Base-by-base conservation (phyloP, 37 sponge, comb jelly and placozoan genomes). In the Ianthella basta region DNA sequence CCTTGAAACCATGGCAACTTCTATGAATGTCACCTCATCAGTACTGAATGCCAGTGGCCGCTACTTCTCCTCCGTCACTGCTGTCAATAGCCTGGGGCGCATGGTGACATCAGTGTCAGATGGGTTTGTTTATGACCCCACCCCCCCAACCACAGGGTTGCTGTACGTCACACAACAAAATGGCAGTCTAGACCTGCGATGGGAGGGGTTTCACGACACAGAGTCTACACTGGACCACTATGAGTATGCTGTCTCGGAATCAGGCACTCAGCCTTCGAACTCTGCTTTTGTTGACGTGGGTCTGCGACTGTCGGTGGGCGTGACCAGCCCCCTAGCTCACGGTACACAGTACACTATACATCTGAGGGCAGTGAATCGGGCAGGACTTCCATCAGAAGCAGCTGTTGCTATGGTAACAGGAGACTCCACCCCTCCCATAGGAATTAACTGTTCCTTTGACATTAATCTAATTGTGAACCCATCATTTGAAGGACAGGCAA, bases 201-300 rank as follows among this genome's bases (percentile, higher is more conserved):
- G 89, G 89, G 79, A 56, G 37, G 95, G 92, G 15, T 94, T 94
- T 79, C 72, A 79, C 68, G 92, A 91, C 61, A 79, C 89, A 24
- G 77, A 85, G 37, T 87, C 92, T 5, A 44, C 69, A 29, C 91
- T 95, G 39, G 33, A 84, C 53, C 85, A 84, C 39, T 95, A 89
- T 61, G 90, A 89, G 41, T 29, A 81, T n/a, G 89, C 87, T n/a
- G 55, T 95, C 40, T 65, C 79, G 21, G 29, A 56, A 12, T 55
- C 82, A 25, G 32, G 16, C 40, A 33, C 20, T 0, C 88, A 24
- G 13, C 79, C 80, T 0, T 41, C 35, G 12, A 50, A 19, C 16
- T 18, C 33, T 0, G 44, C 57, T 35, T 95, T 78, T 54, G 23
- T 29, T 0, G 56, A 84, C 35, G 81, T 95, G 25, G 95, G 95